Percentiles rank a stretch among this genome's conserved stretches.
Evolutionary conservation across 2,888 invertebrate species (phyloP).

Genomic region (Stenurella melanura): DNA sequence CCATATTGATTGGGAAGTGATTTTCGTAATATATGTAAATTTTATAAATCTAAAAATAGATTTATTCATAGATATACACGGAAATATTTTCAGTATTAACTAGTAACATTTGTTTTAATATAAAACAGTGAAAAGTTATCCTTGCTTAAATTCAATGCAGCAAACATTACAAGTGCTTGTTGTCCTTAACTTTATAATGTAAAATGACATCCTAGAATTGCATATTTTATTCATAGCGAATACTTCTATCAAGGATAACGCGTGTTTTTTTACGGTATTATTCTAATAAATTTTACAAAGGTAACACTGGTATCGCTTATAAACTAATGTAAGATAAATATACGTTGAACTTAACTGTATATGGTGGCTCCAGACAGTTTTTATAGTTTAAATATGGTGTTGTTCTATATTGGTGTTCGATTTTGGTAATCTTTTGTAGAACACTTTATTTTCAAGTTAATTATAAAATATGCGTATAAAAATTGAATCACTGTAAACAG

Average conservation of each 20-base stretch:
- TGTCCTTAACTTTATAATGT: constrained; percentile 40
- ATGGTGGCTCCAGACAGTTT: neutral
- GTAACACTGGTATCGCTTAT: constrained; percentile 25
- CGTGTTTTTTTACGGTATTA: constrained; percentile 44
- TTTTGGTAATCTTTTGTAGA: too few relatives aligned
- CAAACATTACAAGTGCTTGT: constrained; percentile 21
- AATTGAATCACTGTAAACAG: too few relatives aligned
- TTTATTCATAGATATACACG: constrained; percentile 11
- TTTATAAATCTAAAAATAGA: neutral
- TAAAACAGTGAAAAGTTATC: constrained; percentile 24
- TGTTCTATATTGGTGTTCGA: too few relatives aligned
- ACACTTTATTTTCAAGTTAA: too few relatives aligned
- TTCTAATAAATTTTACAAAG: constrained; percentile 48
- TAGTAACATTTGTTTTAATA: neutral
- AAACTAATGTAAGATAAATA: neutral
- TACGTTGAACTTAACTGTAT: neutral
- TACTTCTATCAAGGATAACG: constrained; percentile 48
- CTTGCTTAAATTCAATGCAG: constrained; percentile 26
- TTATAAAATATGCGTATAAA: too few relatives aligned
- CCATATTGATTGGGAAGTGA: too few relatives aligned
- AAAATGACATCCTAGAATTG: constrained; percentile 44
- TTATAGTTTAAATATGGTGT: neutral
- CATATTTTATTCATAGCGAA: constrained; percentile 46
- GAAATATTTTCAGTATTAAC: constrained; percentile 8
- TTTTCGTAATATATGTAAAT: too few relatives aligned